These are phyloP conservation scores for Meleagris gallopavo DNA, from an alignment of 2,113 vertebrate species.

Conservation along the genomic window DNA sequence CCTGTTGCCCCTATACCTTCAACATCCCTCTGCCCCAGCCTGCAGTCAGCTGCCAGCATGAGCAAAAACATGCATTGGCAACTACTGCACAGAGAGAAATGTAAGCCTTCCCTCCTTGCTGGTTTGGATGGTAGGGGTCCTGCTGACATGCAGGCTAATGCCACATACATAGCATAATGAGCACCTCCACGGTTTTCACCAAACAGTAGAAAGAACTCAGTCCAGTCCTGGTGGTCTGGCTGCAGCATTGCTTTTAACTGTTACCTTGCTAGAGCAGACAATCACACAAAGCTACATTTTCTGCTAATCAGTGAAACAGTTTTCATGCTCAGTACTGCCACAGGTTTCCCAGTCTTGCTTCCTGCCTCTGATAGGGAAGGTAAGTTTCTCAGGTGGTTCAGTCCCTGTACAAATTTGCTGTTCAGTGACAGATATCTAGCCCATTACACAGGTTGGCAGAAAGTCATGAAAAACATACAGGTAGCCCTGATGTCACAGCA, in stretches of 20 bases:
- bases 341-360: not conserved
- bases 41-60: constrained; percentile 32
- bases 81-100: constrained; percentile 17
- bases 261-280: not conserved
- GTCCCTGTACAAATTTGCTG: not conserved
- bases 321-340: not conserved
- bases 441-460: not conserved
- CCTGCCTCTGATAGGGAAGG: not conserved
- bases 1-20: not conserved
- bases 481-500: not conserved
- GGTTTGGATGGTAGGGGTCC: not conserved
- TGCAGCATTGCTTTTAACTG: constrained; percentile 8
- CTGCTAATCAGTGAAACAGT: not conserved
- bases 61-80: not conserved
- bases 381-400: not conserved
- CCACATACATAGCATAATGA: constrained; percentile 13
- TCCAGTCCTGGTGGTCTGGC: not conserved
- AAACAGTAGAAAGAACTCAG: constrained; percentile 8
- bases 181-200: not conserved
- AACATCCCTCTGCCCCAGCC: not conserved
- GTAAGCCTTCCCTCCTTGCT: not conserved
- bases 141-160: constrained; percentile 8
- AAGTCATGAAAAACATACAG: not conserved
- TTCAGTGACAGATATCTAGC: not conserved
- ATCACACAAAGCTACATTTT: not conserved